Conservation (phyloP, 2,888 invertebrate genomes). For the Rhagophthalmus giganteus region DNA sequence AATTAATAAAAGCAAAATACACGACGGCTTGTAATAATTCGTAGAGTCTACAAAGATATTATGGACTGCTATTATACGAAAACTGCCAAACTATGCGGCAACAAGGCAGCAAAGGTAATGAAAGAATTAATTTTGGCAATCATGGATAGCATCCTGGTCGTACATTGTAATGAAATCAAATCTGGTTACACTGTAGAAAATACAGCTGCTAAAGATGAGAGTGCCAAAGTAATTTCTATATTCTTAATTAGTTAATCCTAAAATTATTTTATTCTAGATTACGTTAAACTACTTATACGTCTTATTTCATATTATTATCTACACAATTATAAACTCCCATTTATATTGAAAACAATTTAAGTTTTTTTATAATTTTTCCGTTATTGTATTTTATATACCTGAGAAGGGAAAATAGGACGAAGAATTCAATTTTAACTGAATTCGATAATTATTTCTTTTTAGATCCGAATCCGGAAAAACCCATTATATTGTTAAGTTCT, state of each 20-base stretch:
- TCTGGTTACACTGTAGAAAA: neutral
- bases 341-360: too few relatives aligned
- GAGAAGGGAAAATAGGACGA: too few relatives aligned
- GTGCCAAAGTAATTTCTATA: too few relatives aligned
- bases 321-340: too few relatives aligned
- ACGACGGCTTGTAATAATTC: slow-evolving; percentile 24
- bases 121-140: slow-evolving; percentile 46
- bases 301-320: too few relatives aligned
- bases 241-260: too few relatives aligned
- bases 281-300: too few relatives aligned
- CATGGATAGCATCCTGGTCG: slow-evolving; percentile 43
- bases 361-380: too few relatives aligned
- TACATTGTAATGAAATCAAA: slow-evolving; percentile 42
- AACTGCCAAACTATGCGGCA: slow-evolving; percentile 58
- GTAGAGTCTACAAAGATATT: slow-evolving; percentile 56
- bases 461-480: slow-evolving; percentile 90
- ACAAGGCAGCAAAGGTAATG: slow-evolving; percentile 53
- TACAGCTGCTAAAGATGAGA: too few relatives aligned
- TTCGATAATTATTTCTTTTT: slow-evolving; percentile 68
- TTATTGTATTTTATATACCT: too few relatives aligned
- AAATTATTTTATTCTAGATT: too few relatives aligned
- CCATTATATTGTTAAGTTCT: slow-evolving; percentile 91
- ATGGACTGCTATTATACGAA: slow-evolving; percentile 59
- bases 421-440: neutral
- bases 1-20: slow-evolving; percentile 1